Evolutionary conservation across 30 jellyfish, hydroid and myxozoan genomes (phyloP).

Genomic region (Turritopsis dohrnii): DNA sequence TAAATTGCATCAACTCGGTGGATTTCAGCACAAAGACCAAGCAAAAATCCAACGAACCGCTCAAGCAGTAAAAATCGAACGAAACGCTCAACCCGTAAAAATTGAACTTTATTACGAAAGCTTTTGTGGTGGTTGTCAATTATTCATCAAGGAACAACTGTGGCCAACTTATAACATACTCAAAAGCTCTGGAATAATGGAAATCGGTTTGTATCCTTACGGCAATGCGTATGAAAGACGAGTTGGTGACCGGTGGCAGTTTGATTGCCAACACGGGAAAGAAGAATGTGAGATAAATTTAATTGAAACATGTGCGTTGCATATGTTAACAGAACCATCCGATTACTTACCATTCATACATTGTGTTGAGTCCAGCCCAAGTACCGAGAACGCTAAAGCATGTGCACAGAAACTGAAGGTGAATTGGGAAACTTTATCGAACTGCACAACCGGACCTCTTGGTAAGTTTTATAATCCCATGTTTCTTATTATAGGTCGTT

Average conservation of each 20-base stretch:
- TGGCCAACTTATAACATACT: not conserved
- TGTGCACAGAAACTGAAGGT: slow-evolving; percentile 1
- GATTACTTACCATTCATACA: not conserved
- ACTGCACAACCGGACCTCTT: not conserved
- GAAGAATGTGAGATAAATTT: slow-evolving; percentile 2
- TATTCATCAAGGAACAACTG: not conserved
- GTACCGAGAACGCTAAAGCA: not conserved
- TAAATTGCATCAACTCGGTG: not conserved
- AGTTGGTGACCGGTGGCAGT: slow-evolving; percentile 3
- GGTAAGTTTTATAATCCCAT: slow-evolving; percentile 9
- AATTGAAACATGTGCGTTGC: slow-evolving; percentile 17
- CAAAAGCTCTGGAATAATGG: not conserved
- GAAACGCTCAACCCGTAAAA: not conserved
- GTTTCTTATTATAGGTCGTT: too few species aligned
- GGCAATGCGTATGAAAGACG: slow-evolving; percentile 9
- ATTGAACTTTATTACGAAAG: not conserved
- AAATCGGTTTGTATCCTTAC: not conserved
- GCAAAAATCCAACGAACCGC: not conserved
- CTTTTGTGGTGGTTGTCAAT: slow-evolving; percentile 7
- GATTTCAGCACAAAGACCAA: too few species aligned
- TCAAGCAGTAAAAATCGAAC: not conserved
- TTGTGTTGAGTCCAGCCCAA: not conserved
- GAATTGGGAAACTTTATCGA: not conserved
- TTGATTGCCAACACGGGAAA: slow-evolving; percentile 13
- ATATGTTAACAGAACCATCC: not conserved